Evolutionary conservation across 2,888 invertebrate genomes (phyloP).

Genomic region (Carpatolechia fugitivella): DNA sequence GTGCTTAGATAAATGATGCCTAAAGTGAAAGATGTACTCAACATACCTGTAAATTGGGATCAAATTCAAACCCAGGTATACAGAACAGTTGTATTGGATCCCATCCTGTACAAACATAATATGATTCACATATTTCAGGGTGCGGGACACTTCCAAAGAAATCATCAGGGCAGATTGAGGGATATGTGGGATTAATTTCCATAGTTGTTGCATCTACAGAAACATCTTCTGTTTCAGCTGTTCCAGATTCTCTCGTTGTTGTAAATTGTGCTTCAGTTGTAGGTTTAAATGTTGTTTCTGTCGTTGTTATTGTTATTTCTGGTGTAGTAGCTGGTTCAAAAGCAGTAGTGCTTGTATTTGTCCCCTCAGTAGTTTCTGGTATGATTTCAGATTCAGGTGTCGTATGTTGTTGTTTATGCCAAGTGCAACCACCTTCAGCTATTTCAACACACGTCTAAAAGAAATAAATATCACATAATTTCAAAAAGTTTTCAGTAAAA

Average conservation of each 20-base stretch:
- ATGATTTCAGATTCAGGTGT: not conserved
- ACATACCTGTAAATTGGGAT: conserved; percentile 26
- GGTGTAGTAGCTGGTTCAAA: not conserved
- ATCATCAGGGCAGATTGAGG: conserved; percentile 16
- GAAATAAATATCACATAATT: no score
- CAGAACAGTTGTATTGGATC: conserved; percentile 26
- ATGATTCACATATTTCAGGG: conserved; percentile 32
- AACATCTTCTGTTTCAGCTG: not conserved
- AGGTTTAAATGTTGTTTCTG: not conserved
- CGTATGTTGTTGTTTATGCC: no score
- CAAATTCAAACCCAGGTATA: conserved; percentile 31
- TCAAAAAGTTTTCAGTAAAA: no score
- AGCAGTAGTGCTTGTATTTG: not conserved
- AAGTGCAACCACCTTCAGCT: conserved; percentile 12
- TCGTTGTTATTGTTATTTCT: not conserved
- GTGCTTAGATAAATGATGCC: not conserved
- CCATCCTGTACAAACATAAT: conserved; percentile 29
- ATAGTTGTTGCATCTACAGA: no score
- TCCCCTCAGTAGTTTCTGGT: not conserved
- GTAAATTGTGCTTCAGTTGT: not conserved
- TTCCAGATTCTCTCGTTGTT: not conserved
- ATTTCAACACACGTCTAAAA: not conserved
- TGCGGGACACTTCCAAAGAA: conserved; percentile 32
- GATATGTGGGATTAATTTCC: not conserved
- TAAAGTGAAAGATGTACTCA: not conserved